Base-by-base conservation (phyloP, 2,113 vertebrate species). In the Hypomesus transpacificus region DNA sequence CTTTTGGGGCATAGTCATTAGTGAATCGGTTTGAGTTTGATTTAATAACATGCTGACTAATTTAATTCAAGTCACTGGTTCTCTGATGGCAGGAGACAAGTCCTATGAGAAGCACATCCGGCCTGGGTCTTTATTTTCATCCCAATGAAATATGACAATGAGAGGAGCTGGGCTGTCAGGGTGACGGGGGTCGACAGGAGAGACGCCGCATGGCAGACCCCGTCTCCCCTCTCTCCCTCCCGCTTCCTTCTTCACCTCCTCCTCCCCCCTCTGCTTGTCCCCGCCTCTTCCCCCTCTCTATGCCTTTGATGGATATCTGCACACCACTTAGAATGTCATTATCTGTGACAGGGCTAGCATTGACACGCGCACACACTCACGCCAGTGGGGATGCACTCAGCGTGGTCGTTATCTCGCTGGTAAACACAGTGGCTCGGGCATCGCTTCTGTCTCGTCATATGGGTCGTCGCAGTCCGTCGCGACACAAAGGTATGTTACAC, bases 41-140 rank as follows among this genome's bases (percentile, higher is more conserved):
- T 91, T 86, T 85, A 89, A 83, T 84, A 77, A 89, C 84, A 76
- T 81, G 86, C 88, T 85, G 87, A 89, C 88, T 89, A 89, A 91
- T 89, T 85, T 74, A 82, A 90, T 86, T 85, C 85, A 84, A 88
- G 85, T 88, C 86, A 87, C 68, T 85, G 85, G 74, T 83, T 88
- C 39, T 46, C 39, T 71, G 67, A 90, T 83, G 85, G 86, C 80
- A 82, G 78, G 80, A 87, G 83, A 85, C 82, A 78, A 85, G 71
- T 81, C 77, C 77, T 74, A 85, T 84, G 84, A 89, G 83, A 74
- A 85, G 82, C 74, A 89, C 86, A 89, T 90, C 87, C 84, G 80
- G 87, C 78, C 84, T 84, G 79, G 76, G 73, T 81, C 75, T 84
- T 65, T 87, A 87, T 89, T 91, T 92, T 87, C 87, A 91, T 84